Base-by-base conservation (phyloP, 1,140 invertebrate species). In the Papilio helenus region DNA sequence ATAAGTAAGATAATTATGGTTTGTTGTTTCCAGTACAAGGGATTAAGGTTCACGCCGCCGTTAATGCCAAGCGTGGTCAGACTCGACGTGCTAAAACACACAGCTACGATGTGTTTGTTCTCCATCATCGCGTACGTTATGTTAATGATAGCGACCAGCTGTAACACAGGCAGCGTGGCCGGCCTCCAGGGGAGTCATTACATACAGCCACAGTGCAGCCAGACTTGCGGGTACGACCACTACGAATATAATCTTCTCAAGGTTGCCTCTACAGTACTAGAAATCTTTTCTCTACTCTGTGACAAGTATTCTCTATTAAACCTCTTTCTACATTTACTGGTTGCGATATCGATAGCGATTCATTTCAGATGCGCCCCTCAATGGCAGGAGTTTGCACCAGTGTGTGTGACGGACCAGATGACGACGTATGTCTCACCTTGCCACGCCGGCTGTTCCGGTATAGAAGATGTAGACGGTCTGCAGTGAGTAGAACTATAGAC, bases 401-500 rank as follows among this genome's bases (percentile, higher is more conserved):
- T 86, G 3, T 86, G 85, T n/a, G 80, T 82, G 23, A 34, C 82
- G 76, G 85, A 83, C 2, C 58, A 81, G 1, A 80, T 86, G 82
- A 81, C 80, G 3, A 86, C 83, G 3, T 86, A 82, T 68, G 10
- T 82, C 1, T 85, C 85, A 7, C 85, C 85, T 3, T 85, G 85
- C 46, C 81, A 85, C 26, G 83, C 85, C 42, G 85, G 85, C 20
- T 86, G 85, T 29, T 68, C 58, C 1, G 65, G 29, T 1, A 18
- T n/a, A 8, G 65, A 82, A 5, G 23, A 72, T 1, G 44, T 81
- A 12, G 65, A 81, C 9, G 79, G 83, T 23, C 14, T 84, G n/a
- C 61, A 20, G 85, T 86, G 74, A 79, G 81, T 83, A 5, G 26
- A n/a, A 51, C 20, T 46, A 12, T 46, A 46, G 5, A 46, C 44